Evolutionary conservation across 2,888 invertebrate species (phyloP), one percentile per base, ranked within the genome.

Genomic region (Pedicia rivosa): DNA sequence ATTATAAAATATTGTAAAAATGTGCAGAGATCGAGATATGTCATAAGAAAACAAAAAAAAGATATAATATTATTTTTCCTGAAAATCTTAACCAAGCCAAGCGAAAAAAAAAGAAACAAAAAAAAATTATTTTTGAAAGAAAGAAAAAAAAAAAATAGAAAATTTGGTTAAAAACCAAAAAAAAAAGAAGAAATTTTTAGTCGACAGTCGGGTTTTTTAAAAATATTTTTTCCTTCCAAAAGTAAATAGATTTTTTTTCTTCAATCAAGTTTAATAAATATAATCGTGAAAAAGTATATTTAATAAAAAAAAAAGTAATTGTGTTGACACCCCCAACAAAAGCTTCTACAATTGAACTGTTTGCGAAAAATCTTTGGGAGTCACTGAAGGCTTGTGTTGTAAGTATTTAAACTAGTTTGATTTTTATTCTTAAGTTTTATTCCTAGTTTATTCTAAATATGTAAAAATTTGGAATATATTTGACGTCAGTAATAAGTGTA

Each of bases 11-110:
- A 20, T 14, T 16, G 7, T 40, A 36, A 62, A 60, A 59, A 62
- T 62, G 62, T 62, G 62, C 61, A 60, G 61, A 61, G 62, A 62
- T 62, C 62, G 62, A 54, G 62, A 62, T 62, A 62, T 62, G 62
- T 35, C 25, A 26, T 3, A 20, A 22, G 20, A 20, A 22, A 20
- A 20, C 13, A 32, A 20, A 13, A 20, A 22, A 32, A 17, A 32
- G 20, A 32, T 20, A 13, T 20, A 32, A 32, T 19, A 19, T 12
- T 19, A 20, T 20, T 32, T 20, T 20, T 20, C 15, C 20, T 32
- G 13, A 17, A n/a, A 10, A n/a, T n/a, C n/a, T n/a, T n/a, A n/a
- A n/a, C n/a, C n/a, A n/a, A n/a, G n/a, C n/a, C n/a, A n/a, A n/a
- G n/a, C 3, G 12, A 22, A 32, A 20, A 22, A 20, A 20, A 20